phyloP scores from a whole-genome alignment of 1,140 invertebrate species.

The Rhyzopertha dominica region DNA sequence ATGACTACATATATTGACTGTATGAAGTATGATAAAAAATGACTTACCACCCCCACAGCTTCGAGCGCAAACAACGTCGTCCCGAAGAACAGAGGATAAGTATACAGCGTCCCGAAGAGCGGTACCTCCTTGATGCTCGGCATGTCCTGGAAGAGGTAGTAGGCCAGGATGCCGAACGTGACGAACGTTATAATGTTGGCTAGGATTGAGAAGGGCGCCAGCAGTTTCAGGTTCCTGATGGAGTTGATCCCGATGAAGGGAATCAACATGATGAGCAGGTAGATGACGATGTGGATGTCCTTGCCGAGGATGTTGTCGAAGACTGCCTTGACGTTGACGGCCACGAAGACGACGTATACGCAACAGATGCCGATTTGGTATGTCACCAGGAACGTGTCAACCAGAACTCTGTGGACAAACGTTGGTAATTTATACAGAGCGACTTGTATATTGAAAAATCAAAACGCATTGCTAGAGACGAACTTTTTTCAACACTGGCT shows the following conservation, averaged over 20 bases:
- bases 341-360: conserved; percentile 82
- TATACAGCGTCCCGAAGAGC: conserved; percentile 43
- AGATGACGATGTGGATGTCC: conserved; percentile 35
- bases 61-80: conserved; percentile 84
- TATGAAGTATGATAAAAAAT: too few species aligned
- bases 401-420: conserved; percentile 48
- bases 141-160: conserved; percentile 61
- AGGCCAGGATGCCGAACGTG: conserved; percentile 63
- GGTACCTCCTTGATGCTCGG: conserved; percentile 53
- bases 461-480: too few species aligned
- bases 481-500: too few species aligned
- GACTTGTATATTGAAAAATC: too few species aligned
- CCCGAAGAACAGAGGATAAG: conserved; percentile 74
- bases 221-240: conserved; percentile 65
- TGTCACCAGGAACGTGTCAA: conserved; percentile 67
- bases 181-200: conserved; percentile 63
- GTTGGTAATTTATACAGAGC: conserved; percentile 2
- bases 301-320: conserved; percentile 48
- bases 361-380: conserved; percentile 87
- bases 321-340: conserved; percentile 63
- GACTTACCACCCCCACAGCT: conserved; percentile 79
- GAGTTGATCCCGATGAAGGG: conserved; percentile 65
- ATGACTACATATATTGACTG: too few species aligned
- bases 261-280: conserved; percentile 57
- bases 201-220: conserved; percentile 69